Base-by-base conservation (phyloP, 2,888 invertebrate species). In the Drosophila parthenogenetica region DNA sequence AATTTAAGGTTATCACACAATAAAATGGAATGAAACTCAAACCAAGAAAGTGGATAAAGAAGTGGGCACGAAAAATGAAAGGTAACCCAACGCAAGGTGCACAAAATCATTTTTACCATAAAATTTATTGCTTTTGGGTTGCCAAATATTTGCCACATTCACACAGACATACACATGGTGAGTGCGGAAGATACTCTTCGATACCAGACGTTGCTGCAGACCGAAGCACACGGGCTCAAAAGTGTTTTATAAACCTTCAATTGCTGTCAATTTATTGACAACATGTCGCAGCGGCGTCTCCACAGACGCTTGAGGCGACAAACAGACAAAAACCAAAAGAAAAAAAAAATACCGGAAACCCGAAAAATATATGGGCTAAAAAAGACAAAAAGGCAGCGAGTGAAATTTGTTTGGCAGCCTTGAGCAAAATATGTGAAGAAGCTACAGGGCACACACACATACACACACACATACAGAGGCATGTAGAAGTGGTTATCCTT, bases 201-300 rank as follows among this genome's bases (percentile, higher is more conserved):
- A 25, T 29, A 22, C n/a, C 68, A 54, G 60, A 60, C 51, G 14
- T 14, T 19, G 17, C 59, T 50, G 63, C 25, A 63, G 64, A 59
- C 64, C 43, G 39, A 22, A 43, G 57, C 58, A 50, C 50, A 51
- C 25, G 69, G 63, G 57, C 69, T 71, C 69, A 83, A 84, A 81
- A 81, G 84, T 78, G 84, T 84, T 87, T 87, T 87, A 86, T 87
- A 83, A 87, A 86, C 85, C 85, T 82, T 87, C 85, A 86, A 86
- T 86, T 84, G 87, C 89, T 89, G 88, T 89, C 88, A 87, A 87
- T 88, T 87, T 87, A 89, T 89, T 88, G 89, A 87, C 89, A 89
- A 69, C 81, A 87, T 87, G 80, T 81, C 74, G 84, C 82, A 77
- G 69, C 65, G 67, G 54, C 78, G 65, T 77, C 79, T 77, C 60